phyloP scores from a whole-genome alignment of 2,888 invertebrate genomes.

The Cepaea hortensis region DNA sequence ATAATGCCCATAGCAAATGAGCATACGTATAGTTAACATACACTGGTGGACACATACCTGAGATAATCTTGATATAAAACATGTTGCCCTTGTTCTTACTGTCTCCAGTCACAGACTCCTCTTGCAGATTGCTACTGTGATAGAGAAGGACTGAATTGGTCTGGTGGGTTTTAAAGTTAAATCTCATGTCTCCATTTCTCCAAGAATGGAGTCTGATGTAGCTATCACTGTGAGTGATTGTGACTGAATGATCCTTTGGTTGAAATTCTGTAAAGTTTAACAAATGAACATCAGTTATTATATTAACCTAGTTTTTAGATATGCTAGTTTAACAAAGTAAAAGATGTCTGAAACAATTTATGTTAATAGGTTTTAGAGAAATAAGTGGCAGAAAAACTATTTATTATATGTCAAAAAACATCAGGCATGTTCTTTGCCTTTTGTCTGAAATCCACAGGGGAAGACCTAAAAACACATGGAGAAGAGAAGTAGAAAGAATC shows the following conservation, averaged over 20 bases:
- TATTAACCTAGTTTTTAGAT: too few species aligned
- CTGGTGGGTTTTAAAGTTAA: slow-evolving; percentile 93
- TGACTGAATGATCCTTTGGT: slow-evolving; percentile 87
- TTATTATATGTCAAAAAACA: too few species aligned
- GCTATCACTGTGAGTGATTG: slow-evolving; percentile 93
- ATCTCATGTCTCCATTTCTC: slow-evolving; percentile 93
- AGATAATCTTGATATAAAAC: slow-evolving; percentile 60
- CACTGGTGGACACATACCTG: slow-evolving; percentile 53
- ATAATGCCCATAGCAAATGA: too few species aligned
- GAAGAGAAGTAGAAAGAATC: too few species aligned
- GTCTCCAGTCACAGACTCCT: neutral
- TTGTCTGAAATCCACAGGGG: too few species aligned
- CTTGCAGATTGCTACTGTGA: slow-evolving; percentile 86
- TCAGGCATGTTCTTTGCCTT: too few species aligned
- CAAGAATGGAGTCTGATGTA: slow-evolving; percentile 95
- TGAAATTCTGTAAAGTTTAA: slow-evolving; percentile 79
- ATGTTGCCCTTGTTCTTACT: slow-evolving; percentile 81
- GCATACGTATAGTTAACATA: too few species aligned
- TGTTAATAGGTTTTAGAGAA: too few species aligned
- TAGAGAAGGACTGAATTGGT: slow-evolving; percentile 91
- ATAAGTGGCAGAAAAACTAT: too few species aligned
- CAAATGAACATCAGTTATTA: neutral
- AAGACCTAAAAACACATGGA: too few species aligned
- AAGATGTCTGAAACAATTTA: too few species aligned
- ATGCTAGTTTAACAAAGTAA: too few species aligned